phyloP scores from a whole-genome alignment of 2,797 vertebrate genomes.

The Pseudomugil gertrudae region DNA sequence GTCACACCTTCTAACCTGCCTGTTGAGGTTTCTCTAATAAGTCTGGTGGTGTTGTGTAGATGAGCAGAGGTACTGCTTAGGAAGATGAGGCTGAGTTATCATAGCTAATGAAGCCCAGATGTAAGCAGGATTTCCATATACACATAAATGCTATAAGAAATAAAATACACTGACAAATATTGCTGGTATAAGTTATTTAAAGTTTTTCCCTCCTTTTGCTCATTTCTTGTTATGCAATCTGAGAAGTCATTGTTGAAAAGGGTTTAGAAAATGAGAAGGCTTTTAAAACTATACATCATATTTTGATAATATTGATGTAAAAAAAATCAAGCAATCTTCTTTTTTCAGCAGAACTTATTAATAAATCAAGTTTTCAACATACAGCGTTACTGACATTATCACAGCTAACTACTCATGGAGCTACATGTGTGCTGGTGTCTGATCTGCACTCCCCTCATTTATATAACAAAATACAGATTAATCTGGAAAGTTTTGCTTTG shows the following conservation, averaged over 20 bases:
- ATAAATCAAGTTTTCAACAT: background rate
- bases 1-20: slow-evolving; percentile 28
- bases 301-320: background rate
- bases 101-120: slow-evolving; percentile 64
- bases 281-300: background rate
- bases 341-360: background rate
- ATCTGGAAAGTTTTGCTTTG: too few relatives aligned
- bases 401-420: background rate
- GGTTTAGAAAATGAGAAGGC: background rate
- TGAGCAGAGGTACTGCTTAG: slow-evolving; percentile 43
- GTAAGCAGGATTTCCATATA: slow-evolving; percentile 44
- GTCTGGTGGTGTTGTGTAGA: slow-evolving; percentile 27
- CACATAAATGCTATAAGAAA: too few relatives aligned
- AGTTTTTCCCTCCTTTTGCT: background rate
- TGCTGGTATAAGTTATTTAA: background rate
- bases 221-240: background rate
- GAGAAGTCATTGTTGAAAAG: too few relatives aligned
- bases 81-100: slow-evolving; percentile 63
- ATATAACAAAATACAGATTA: too few relatives aligned
- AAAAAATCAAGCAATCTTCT: background rate
- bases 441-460: too few relatives aligned
- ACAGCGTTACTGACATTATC: background rate
- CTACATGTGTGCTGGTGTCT: background rate
- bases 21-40: slow-evolving; percentile 49
- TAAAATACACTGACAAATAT: too few relatives aligned